These are phyloP conservation scores for Disparrhopalites patrizii DNA, from an alignment of 2,888 invertebrate genomes.

Conservation along the genomic window DNA sequence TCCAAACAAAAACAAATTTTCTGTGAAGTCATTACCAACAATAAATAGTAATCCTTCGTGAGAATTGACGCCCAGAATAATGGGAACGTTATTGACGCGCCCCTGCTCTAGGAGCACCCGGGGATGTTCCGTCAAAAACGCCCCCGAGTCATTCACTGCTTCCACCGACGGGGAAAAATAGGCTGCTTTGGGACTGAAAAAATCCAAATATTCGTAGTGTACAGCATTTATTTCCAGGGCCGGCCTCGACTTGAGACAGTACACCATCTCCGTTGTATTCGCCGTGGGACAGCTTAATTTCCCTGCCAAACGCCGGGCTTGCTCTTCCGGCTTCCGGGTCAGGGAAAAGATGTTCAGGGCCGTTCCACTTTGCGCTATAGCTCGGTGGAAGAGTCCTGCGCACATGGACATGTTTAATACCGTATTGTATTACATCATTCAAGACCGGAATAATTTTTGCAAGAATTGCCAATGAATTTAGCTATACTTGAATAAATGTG, in stretches of 20 bases:
- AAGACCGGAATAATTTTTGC: not conserved
- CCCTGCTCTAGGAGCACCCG: conserved; percentile 52
- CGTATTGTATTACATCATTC: not conserved
- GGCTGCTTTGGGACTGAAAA: not conserved
- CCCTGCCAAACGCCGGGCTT: conserved; percentile 34
- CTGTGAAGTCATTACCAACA: not conserved
- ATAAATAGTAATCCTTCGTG: conserved; percentile 4
- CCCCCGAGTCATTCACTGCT: conserved; percentile 47
- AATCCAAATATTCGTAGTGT: conserved; percentile 11
- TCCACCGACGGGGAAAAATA: conserved; percentile 53
- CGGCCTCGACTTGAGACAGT: conserved; percentile 33
- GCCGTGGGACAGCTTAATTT: conserved; percentile 34
- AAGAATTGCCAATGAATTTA: not conserved
- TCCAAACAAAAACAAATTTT: too few species aligned
- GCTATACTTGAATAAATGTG: not conserved
- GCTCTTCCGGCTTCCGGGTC: conserved; percentile 30
- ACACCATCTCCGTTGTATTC: conserved; percentile 32
- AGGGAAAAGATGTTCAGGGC: conserved; percentile 38
- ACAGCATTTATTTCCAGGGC: conserved; percentile 5
- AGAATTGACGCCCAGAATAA: conserved; percentile 50
- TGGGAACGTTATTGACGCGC: conserved; percentile 54
- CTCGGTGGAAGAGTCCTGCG: conserved; percentile 36
- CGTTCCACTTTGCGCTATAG: conserved; percentile 34
- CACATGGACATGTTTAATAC: not conserved
- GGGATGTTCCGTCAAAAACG: conserved; percentile 55